Evolutionary conservation across 2,888 invertebrate genomes (phyloP).

Genomic region (Adelphocoris suturalis): DNA sequence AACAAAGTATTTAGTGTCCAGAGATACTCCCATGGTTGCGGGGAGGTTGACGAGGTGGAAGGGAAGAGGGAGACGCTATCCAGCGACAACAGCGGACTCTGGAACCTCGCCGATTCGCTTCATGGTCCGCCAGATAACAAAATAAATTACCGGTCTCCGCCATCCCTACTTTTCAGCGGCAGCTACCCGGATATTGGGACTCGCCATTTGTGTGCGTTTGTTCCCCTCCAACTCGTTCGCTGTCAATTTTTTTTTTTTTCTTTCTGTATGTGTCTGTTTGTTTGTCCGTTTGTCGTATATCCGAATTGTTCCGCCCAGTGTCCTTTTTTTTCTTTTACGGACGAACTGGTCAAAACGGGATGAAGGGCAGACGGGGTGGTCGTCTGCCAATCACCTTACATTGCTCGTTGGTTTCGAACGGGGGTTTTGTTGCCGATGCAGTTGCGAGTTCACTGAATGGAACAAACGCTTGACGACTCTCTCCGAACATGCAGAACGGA

Average conservation of each 20-base stretch:
- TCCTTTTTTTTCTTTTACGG: not conserved
- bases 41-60: not conserved
- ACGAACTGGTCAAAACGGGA: not conserved
- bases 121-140: conserved; percentile 69
- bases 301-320: not conserved
- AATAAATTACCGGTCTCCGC: conserved; percentile 55
- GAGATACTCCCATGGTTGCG: conserved; percentile 16
- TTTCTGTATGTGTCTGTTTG: not conserved
- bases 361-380: not conserved
- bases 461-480: not conserved
- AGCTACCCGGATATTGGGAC: conserved; percentile 57
- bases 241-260: not conserved
- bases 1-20: conserved; percentile 65
- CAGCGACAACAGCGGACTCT: conserved; percentile 18
- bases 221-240: not conserved
- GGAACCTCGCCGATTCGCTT: conserved; percentile 60
- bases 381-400: conserved; percentile 49
- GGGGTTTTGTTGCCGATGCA: not conserved
- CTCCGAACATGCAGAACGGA: too few species aligned
- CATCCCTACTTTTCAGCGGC: not conserved
- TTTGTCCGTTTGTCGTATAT: not conserved
- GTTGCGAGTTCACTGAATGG: not conserved
- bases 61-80: not conserved
- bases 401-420: conserved; percentile 7
- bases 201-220: not conserved